A percentile compares a stretch with the other conserved stretches of the same genome.
These are phyloP conservation scores for Peromyscus nudipes DNA, from an alignment of 2,797 vertebrate genomes.

Conservation along the genomic window DNA sequence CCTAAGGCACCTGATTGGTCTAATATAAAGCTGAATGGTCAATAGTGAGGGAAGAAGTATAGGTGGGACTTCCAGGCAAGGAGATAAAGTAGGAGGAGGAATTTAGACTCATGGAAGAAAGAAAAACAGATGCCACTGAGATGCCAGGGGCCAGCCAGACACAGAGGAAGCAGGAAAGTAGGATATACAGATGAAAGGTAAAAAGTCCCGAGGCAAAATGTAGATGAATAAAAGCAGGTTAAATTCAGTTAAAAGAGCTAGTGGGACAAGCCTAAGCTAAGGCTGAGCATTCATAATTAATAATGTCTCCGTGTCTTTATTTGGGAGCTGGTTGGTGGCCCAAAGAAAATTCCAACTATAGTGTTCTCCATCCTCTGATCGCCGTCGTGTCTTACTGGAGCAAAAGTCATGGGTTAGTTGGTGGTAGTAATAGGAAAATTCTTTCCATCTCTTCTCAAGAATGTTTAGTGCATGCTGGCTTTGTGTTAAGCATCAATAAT, in stretches of 20 bases:
- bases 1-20: background rate
- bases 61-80: background rate
- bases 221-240: background rate
- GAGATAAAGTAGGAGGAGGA: background rate
- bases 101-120: background rate
- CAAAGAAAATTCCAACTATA: background rate
- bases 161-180: background rate
- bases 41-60: background rate
- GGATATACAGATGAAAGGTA: background rate
- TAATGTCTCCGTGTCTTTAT: background rate
- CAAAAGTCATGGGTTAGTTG: conserved; percentile 38
- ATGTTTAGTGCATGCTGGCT: background rate
- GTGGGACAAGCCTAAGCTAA: background rate
- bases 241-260: background rate
- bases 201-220: background rate
- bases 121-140: background rate
- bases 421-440: background rate
- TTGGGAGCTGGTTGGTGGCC: background rate
- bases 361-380: background rate
- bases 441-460: background rate
- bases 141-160: background rate
- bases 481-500: conserved; percentile 1
- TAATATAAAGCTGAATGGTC: background rate
- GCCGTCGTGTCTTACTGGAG: background rate
- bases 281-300: background rate